Evolutionary conservation across 2,888 invertebrate species (phyloP), one percentile per base, ranked within the genome.

Genomic region (Notodonta ziczac): DNA sequence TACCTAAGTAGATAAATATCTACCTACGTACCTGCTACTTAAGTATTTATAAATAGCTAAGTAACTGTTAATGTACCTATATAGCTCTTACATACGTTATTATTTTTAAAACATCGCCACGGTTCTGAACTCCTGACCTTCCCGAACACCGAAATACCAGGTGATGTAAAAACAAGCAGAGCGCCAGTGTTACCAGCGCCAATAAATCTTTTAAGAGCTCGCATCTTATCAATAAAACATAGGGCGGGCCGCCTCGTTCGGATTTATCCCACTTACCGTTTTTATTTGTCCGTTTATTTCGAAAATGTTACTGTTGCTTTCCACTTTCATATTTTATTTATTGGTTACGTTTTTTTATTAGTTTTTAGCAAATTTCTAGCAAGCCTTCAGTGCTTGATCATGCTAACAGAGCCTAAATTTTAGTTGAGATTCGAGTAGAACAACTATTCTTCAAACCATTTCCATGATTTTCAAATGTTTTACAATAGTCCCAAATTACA

Each of bases 171-270:
- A 46, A 46, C 46, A 54, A 39, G 54, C n/a, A 14, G 39, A 54
- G 39, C 44, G 8, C 56, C 14, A 44, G 56, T 56, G 56, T 24
- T 56, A 56, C 56, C 56, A 44, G 42, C 54, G 35, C 63, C 63
- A 55, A 78, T 81, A 81, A 82, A 81, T 81, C 80, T 82, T 76
- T 69, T 60, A 70, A 59, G 63, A 77, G 73, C 67, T 70, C 68
- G 65, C 79, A 66, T 68, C 80, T 77, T 78, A 82, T 82, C 80
- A 78, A 81, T 82, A 82, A 81, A 77, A 81, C 82, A 81, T 82
- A 66, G 62, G 63, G 55, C 59, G 63, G 55, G 72, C 51, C 59
- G 66, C 63, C 60, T 61, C 67, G 59, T 65, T 51, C 42, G 66
- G 74, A 65, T 67, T 65, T 69, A 73, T 68, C 68, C 66, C 72